Evolutionary conservation across 2,113 vertebrate species (phyloP).

Genomic region (Leptodactylus fuscus): DNA sequence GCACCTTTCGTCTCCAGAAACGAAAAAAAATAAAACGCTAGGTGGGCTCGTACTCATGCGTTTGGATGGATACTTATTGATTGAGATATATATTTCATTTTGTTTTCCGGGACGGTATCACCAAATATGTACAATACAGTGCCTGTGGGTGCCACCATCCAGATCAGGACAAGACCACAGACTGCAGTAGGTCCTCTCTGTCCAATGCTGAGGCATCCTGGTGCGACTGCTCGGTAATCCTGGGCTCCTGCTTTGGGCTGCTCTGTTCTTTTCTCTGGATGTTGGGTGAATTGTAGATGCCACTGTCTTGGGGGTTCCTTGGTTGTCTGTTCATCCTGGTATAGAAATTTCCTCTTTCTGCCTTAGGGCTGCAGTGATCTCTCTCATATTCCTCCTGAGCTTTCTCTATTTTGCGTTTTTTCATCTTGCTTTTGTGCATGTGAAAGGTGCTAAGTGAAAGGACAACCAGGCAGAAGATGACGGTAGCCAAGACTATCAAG

Average conservation of each 20-base stretch:
- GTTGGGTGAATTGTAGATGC: slow-evolving; percentile 52
- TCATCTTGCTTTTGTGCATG: slow-evolving; percentile 94
- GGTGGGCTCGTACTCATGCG: slow-evolving; percentile 76
- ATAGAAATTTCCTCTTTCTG: slow-evolving; percentile 63
- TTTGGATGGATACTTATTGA: slow-evolving; percentile 64
- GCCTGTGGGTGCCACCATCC: slow-evolving; percentile 64
- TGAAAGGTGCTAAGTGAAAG: slow-evolving; percentile 95
- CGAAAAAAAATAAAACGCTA: slow-evolving; percentile 69
- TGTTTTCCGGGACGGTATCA: slow-evolving; percentile 73
- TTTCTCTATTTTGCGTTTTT: slow-evolving; percentile 93
- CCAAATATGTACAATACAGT: slow-evolving; percentile 78
- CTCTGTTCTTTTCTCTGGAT: slow-evolving; percentile 68
- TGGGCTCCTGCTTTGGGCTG: slow-evolving; percentile 63
- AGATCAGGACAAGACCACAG: slow-evolving; percentile 83
- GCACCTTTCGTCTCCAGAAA: slow-evolving; percentile 68
- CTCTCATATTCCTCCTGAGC: slow-evolving; percentile 97
- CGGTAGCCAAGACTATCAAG: slow-evolving; percentile 88
- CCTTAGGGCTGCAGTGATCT: slow-evolving; percentile 82
- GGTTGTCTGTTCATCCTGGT: slow-evolving; percentile 70
- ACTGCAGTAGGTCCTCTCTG: slow-evolving; percentile 77
- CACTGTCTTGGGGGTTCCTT: slow-evolving; percentile 73
- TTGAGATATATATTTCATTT: slow-evolving; percentile 20
- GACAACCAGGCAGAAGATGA: slow-evolving; percentile 90
- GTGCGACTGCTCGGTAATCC: slow-evolving; percentile 61
- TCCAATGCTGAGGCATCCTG: slow-evolving; percentile 72